These are phyloP conservation scores for Syritta pipiens DNA, from an alignment of 2,888 invertebrate genomes.

Conservation along the genomic window DNA sequence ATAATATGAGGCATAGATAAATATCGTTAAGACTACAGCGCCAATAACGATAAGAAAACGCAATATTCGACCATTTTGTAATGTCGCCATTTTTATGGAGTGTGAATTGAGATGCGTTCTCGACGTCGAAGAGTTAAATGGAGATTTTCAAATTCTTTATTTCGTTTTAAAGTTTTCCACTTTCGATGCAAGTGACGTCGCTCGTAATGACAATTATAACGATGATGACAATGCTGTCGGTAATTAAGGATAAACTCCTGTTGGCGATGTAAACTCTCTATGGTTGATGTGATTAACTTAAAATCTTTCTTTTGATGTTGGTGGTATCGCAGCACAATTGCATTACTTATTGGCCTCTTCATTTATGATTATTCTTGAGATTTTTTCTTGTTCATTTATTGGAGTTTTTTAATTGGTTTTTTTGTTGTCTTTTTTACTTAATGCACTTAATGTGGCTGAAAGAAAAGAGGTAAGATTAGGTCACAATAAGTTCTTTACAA, in stretches of 20 bases:
- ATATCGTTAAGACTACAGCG: slow-evolving; percentile 79
- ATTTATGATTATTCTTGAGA: slow-evolving; percentile 50
- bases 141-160: too few species aligned
- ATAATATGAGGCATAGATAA: slow-evolving; percentile 80
- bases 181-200: not conserved
- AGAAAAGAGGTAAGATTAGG: too few species aligned
- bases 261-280: slow-evolving; percentile 14
- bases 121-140: too few species aligned
- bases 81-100: slow-evolving; percentile 72
- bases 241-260: slow-evolving; percentile 28
- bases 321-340: slow-evolving; percentile 39
- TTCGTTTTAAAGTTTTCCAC: slow-evolving; percentile 25
- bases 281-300: slow-evolving; percentile 24
- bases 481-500: too few species aligned
- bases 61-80: slow-evolving; percentile 79
- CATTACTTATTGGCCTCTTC: slow-evolving; percentile 52
- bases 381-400: slow-evolving; percentile 10
- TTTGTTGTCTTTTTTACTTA: too few species aligned
- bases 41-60: slow-evolving; percentile 79
- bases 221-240: slow-evolving; percentile 14
- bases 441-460: too few species aligned
- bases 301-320: slow-evolving; percentile 40
- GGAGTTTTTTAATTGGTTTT: slow-evolving; percentile 9
- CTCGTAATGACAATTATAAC: not conserved
- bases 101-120: too few species aligned